Evolutionary conservation across 2,888 invertebrate genomes (phyloP).

Genomic region (Platypus cylindrus): DNA sequence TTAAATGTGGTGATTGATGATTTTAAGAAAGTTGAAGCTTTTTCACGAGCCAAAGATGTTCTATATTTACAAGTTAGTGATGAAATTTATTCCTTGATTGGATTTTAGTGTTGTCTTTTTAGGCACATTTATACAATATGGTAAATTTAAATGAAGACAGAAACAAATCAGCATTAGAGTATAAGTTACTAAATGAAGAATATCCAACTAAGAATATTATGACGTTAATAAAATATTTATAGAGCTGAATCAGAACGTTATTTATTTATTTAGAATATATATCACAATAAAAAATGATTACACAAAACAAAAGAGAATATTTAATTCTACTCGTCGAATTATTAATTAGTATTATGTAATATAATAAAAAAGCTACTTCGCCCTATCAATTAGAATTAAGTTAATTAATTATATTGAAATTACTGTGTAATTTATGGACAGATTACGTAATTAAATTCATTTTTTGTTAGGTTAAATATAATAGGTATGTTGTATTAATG

Average conservation of each 20-base stretch:
- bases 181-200: slow-evolving; percentile 62
- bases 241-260: slow-evolving; percentile 19
- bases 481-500: slow-evolving; percentile 5
- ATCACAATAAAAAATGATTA: slow-evolving; percentile 34
- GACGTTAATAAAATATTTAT: slow-evolving; percentile 42
- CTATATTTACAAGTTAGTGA: slow-evolving; percentile 50
- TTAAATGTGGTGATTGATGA: slow-evolving; percentile 54
- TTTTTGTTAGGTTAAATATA: slow-evolving; percentile 17
- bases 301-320: too few species aligned
- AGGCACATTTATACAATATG: slow-evolving; percentile 64
- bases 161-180: slow-evolving; percentile 73
- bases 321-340: too few species aligned
- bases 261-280: slow-evolving; percentile 31
- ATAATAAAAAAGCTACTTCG: slow-evolving; percentile 36
- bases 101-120: slow-evolving; percentile 29
- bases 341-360: too few species aligned
- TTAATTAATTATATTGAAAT: slow-evolving; percentile 18
- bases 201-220: slow-evolving; percentile 48
- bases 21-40: slow-evolving; percentile 65
- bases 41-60: slow-evolving; percentile 60
- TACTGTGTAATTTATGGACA: slow-evolving; percentile 26
- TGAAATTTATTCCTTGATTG: too few species aligned
- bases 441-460: slow-evolving; percentile 19
- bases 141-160: slow-evolving; percentile 57
- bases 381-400: too few species aligned